Evolutionary conservation across 2,888 invertebrate genomes (phyloP), one percentile per base, ranked within the genome.

Genomic region (Tryphoninae sp.): DNA sequence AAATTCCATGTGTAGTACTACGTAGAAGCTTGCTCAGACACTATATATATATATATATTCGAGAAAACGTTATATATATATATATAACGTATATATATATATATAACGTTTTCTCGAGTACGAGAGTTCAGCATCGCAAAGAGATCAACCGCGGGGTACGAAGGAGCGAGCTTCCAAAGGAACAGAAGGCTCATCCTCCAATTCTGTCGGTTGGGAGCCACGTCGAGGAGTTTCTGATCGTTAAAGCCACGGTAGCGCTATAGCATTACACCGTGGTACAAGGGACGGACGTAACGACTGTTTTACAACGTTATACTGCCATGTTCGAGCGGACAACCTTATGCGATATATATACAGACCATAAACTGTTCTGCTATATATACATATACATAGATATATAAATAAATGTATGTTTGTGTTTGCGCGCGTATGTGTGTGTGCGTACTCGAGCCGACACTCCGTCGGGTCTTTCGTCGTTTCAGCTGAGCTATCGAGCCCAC

Each of bases 201-300:
- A 64, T 64, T 53, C 55, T 42, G 23, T 23, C 45, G 33, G 40
- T 53, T 73, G 73, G 11, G 64, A 59, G 23, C 64, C 73, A 19
- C 73, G 19, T 33, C 40, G 16, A 19, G 49, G 51, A 78, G 80
- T 82, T 77, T 74, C 76, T 71, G 83, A 85, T 86, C 86, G 85
- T 87, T 87, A 85, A 86, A 83, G 79, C 81, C 80, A 22, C 55
- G 45, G 45, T 19, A 72, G 71, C 45, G 22, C 78, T 64, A 13
- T 23, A 64, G n/a, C 64, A 61, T 55, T 45, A 40, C 67, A 69
- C 58, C 23, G 51, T 11, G 19, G 16, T 22, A 45, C 45, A 22
- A 22, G 49, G 51, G 11, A 71, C 19, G 45, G 33, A 58, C 53
- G 80, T 68, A 85, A 85, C 79, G 84, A 85, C 84, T 80, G 72